phyloP scores from a whole-genome alignment of 2,888 invertebrate genomes.

The Spatulosminthurus flaviceps region DNA sequence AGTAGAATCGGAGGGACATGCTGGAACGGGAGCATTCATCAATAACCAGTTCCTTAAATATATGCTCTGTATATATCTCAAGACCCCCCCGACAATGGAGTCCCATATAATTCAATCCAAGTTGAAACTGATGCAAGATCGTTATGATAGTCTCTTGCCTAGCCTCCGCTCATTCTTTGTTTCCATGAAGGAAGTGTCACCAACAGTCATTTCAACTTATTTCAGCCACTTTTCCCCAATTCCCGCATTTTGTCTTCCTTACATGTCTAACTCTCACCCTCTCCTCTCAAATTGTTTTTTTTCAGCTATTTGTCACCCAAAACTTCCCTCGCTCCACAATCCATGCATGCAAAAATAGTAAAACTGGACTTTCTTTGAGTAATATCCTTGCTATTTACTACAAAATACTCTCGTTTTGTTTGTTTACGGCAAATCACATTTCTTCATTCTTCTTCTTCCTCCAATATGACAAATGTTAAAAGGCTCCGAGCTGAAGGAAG shows the following conservation, averaged over 20 bases:
- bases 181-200: neutral
- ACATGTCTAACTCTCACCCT: neutral
- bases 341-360: neutral
- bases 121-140: constrained; percentile 20
- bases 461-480: too few relatives aligned
- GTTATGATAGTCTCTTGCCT: constrained; percentile 33
- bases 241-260: neutral
- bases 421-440: neutral
- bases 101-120: constrained; percentile 32
- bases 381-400: neutral
- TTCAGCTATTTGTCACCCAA: too few relatives aligned
- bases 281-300: neutral
- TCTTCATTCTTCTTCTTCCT: too few relatives aligned
- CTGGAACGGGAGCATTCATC: constrained; percentile 30
- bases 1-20: constrained; percentile 28
- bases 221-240: constrained; percentile 1
- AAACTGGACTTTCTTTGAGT: neutral
- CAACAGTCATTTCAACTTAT: constrained; percentile 14
- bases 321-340: neutral
- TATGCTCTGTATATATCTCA: neutral
- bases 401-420: neutral
- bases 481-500: too few relatives aligned
- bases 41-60: constrained; percentile 14
- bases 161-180: neutral
- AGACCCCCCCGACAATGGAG: neutral